These are phyloP conservation scores for Nephrotoma guestfalica DNA, from an alignment of 2,888 invertebrate genomes.

Conservation along the genomic window DNA sequence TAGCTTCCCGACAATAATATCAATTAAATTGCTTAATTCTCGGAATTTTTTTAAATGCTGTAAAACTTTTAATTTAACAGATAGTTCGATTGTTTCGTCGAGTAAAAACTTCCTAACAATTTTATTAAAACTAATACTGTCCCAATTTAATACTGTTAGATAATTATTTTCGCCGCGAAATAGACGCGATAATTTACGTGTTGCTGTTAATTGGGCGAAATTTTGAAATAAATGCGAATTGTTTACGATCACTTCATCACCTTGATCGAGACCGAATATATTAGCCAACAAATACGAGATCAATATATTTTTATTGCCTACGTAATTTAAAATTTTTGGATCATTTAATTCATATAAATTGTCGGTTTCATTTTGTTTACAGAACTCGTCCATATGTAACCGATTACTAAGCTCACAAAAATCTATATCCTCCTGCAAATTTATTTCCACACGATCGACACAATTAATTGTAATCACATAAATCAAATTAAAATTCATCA, in stretches of 20 bases:
- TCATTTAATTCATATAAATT: slow-evolving; percentile 10
- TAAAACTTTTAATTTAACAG: not conserved
- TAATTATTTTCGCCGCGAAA: not conserved
- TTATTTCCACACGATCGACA: slow-evolving; percentile 19
- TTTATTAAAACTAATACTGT: not conserved
- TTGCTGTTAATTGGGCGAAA: not conserved
- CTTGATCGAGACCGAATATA: not conserved
- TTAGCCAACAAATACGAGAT: not conserved
- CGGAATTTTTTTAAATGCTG: not conserved
- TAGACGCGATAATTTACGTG: not conserved
- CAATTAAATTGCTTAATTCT: not conserved
- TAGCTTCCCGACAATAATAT: not conserved
- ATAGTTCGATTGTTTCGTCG: not conserved
- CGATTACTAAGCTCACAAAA: not conserved
- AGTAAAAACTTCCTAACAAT: not conserved
- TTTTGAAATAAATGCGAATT: not conserved
- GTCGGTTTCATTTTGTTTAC: slow-evolving; percentile 17
- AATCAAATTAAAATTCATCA: slow-evolving; percentile 56
- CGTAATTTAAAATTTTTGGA: not conserved
- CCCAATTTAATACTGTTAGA: not conserved
- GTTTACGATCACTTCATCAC: not conserved
- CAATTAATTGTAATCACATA: slow-evolving; percentile 58
- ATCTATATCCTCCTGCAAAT: not conserved
- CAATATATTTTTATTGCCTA: not conserved
- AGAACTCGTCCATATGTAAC: not conserved